Evolutionary conservation across 2,797 vertebrate species (phyloP).

Genomic region (Sphenopsis melanotis): DNA sequence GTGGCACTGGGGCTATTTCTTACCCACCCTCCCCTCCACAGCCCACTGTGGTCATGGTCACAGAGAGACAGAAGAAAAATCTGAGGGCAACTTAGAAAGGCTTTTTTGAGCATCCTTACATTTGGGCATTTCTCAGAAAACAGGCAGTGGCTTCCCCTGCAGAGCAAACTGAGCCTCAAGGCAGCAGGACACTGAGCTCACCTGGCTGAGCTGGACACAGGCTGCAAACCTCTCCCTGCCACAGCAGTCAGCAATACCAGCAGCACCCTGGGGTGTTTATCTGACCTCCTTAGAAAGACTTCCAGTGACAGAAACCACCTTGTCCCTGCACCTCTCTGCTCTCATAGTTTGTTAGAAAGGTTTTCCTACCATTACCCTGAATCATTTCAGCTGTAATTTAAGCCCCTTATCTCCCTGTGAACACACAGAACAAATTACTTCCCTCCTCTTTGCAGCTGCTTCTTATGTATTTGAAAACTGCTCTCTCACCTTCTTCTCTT

Average conservation of each 20-base stretch:
- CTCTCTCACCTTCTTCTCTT: neutral
- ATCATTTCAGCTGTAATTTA: neutral
- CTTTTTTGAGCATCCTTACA: neutral
- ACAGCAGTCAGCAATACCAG: neutral
- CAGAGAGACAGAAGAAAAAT: neutral
- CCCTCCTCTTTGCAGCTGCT: neutral
- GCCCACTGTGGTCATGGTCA: neutral
- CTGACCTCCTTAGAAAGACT: neutral
- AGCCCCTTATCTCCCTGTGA: neutral
- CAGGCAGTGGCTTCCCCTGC: neutral
- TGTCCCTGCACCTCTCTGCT: neutral
- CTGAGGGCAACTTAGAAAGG: neutral
- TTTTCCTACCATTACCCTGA: neutral
- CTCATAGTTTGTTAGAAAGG: neutral
- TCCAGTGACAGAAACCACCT: neutral
- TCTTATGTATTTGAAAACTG: neutral
- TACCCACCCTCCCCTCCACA: neutral
- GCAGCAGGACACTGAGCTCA: neutral
- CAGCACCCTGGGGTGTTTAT: neutral
- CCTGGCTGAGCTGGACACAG: accelerated
- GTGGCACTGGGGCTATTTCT: neutral
- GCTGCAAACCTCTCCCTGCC: neutral
- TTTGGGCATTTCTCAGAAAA: neutral
- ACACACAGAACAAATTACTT: neutral
- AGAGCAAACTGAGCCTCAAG: neutral